These are phyloP conservation scores for Mico argentatus DNA, from an alignment of 2,797 vertebrate species.

Conservation along the genomic window DNA sequence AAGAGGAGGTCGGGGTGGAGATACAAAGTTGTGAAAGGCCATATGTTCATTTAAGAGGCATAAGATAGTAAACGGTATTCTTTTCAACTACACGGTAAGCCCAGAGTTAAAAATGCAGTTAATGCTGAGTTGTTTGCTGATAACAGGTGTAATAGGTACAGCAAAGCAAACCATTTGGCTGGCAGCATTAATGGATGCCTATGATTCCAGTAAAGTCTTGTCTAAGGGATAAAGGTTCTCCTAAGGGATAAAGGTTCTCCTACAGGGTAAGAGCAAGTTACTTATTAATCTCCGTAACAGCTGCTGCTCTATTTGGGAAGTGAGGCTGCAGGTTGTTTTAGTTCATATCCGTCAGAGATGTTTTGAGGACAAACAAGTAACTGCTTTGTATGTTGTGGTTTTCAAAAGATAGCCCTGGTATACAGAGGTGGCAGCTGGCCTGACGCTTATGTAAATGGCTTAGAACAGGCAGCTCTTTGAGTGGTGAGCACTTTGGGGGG, in stretches of 20 bases:
- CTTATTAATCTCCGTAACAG: slow-evolving; percentile 69
- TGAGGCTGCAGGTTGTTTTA: slow-evolving; percentile 47
- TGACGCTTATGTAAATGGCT: slow-evolving; percentile 11
- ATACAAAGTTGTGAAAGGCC: slow-evolving; percentile 31
- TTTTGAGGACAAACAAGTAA: slow-evolving; percentile 62
- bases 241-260: slow-evolving; percentile 65
- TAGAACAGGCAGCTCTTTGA: slow-evolving; percentile 16
- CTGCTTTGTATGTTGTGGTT: slow-evolving; percentile 35
- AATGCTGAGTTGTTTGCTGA: slow-evolving; percentile 50
- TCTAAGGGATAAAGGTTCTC: slow-evolving; percentile 66
- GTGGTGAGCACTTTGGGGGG: neutral
- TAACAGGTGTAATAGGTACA: slow-evolving; percentile 28
- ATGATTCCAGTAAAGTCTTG: slow-evolving; percentile 61
- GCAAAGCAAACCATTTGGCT: neutral
- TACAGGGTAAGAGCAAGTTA: slow-evolving; percentile 55
- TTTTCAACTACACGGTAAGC: slow-evolving; percentile 21
- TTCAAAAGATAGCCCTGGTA: slow-evolving; percentile 27
- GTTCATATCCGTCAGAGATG: slow-evolving; percentile 56
- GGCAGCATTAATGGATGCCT: slow-evolving; percentile 40
- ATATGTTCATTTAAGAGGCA: slow-evolving; percentile 39
- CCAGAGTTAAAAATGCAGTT: slow-evolving; percentile 21
- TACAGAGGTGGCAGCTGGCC: neutral
- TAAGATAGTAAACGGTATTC: slow-evolving; percentile 11
- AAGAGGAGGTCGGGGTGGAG: neutral
- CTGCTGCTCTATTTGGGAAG: slow-evolving; percentile 45